phyloP scores from a whole-genome alignment of 1,140 invertebrate genomes.

The Drosophila dunni region DNA sequence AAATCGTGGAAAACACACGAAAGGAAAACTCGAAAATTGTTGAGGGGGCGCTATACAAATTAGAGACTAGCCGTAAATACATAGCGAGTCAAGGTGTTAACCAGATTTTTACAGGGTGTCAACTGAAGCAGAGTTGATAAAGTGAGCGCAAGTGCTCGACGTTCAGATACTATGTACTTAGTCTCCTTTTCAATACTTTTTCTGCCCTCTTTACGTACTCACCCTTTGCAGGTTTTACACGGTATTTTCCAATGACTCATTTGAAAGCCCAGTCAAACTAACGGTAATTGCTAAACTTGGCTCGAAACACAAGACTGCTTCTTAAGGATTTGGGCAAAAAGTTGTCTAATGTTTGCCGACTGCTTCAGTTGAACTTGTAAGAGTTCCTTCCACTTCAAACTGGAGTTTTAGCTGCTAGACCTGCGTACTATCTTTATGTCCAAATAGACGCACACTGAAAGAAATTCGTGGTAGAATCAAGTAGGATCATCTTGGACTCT shows the following conservation, averaged over 20 bases:
- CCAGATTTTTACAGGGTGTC: slow-evolving; percentile 55
- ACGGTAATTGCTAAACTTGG: slow-evolving; percentile 44
- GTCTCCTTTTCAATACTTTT: no score
- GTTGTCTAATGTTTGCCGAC: slow-evolving; percentile 37
- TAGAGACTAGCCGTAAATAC: slow-evolving; percentile 55
- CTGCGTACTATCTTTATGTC: slow-evolving; percentile 33
- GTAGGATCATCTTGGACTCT: no score
- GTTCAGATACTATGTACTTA: no score
- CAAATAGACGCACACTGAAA: slow-evolving; percentile 39
- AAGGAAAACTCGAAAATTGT: slow-evolving; percentile 21
- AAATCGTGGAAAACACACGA: slow-evolving; percentile 32
- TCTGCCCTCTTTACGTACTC: neutral
- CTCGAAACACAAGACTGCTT: slow-evolving; percentile 15
- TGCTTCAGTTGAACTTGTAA: slow-evolving; percentile 15
- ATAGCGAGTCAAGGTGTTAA: slow-evolving; percentile 38
- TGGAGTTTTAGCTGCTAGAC: neutral
- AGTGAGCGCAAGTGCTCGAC: neutral
- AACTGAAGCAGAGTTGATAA: slow-evolving; percentile 38
- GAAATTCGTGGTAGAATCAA: neutral
- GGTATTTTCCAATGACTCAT: slow-evolving; percentile 26
- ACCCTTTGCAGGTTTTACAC: neutral
- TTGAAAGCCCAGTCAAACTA: neutral
- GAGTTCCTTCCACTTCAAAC: neutral
- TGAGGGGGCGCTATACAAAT: slow-evolving; percentile 55
- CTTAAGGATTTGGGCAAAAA: slow-evolving; percentile 37